phyloP scores from a whole-genome alignment of 2,888 invertebrate genomes.

The Nomada ruficornis region DNA sequence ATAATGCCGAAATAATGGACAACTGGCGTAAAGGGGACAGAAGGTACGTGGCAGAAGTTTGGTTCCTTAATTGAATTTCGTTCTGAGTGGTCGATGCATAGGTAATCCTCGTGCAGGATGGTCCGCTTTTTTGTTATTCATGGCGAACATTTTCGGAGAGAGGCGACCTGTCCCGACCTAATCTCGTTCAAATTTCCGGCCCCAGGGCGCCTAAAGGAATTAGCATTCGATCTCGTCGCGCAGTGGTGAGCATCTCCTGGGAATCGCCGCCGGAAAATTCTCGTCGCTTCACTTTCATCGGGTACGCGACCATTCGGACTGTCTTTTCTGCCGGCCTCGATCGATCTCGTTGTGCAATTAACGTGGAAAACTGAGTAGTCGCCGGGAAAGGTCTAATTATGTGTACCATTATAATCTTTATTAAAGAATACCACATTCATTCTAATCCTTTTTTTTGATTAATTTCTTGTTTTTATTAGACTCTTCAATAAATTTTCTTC shows the following conservation, averaged over 20 bases:
- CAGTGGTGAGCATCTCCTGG: conserved; percentile 62
- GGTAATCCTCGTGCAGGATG: conserved; percentile 59
- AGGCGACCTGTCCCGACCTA: conserved; percentile 65
- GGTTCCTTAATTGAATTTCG: conserved; percentile 61
- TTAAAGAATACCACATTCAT: too few relatives aligned
- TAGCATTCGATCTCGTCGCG: conserved; percentile 78
- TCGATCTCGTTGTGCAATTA: conserved; percentile 21
- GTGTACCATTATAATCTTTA: too few relatives aligned
- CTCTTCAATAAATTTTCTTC: too few relatives aligned
- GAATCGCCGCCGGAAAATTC: conserved; percentile 64
- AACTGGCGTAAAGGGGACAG: background rate
- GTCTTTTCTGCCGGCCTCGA: conserved; percentile 3
- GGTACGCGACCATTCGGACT: conserved; percentile 8
- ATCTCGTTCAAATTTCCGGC: conserved; percentile 78
- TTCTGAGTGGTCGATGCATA: conserved; percentile 59
- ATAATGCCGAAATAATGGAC: conserved; percentile 37
- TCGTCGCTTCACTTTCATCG: conserved; percentile 43
- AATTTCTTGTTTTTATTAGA: too few relatives aligned
- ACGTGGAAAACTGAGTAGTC: conserved; percentile 1
- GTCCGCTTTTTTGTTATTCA: conserved; percentile 75
- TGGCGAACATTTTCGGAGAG: conserved; percentile 71
- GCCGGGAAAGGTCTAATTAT: background rate
- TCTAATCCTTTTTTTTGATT: too few relatives aligned
- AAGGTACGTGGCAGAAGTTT: background rate
- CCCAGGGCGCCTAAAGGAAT: conserved; percentile 78